Conservation (phyloP, 2,888 invertebrate species). For the Caenorhabditis sp. region DNA sequence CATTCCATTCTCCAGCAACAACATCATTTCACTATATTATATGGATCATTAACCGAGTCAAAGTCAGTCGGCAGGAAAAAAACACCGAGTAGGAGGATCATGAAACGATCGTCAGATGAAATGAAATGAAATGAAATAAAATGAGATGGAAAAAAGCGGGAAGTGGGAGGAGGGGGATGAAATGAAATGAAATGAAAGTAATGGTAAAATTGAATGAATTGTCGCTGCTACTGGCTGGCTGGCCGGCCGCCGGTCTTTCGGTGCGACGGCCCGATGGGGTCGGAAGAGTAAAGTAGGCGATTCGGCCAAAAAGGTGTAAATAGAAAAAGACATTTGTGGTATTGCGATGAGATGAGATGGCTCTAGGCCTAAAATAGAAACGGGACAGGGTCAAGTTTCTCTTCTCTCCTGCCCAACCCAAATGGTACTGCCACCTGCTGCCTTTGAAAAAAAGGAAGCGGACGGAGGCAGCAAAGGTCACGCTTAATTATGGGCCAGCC, state of each 20-base stretch:
- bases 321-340: conserved; percentile 11
- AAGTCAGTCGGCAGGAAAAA: too few species aligned
- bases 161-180: not conserved
- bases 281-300: not conserved
- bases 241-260: too few species aligned
- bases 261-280: too few species aligned
- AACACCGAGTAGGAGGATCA: not conserved
- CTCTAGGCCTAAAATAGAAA: conserved; percentile 9
- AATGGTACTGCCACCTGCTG: conserved; percentile 52
- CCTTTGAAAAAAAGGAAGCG: not conserved
- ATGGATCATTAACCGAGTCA: conserved; percentile 42
- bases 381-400: conserved; percentile 47
- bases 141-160: conserved; percentile 26
- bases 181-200: conserved; percentile 5
- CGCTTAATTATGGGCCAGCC: conserved; percentile 39
- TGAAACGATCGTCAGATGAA: too few species aligned
- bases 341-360: not conserved
- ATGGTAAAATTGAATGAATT: conserved; percentile 5
- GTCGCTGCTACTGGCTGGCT: not conserved
- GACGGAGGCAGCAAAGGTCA: conserved; percentile 43
- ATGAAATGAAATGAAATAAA: conserved; percentile 9
- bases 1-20: not conserved
- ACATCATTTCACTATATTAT: conserved; percentile 39
- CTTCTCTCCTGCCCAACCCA: too few species aligned
- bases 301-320: conserved; percentile 11